These are phyloP conservation scores for Hydriomena furcata DNA, from an alignment of 2,888 invertebrate species.

Conservation along the genomic window DNA sequence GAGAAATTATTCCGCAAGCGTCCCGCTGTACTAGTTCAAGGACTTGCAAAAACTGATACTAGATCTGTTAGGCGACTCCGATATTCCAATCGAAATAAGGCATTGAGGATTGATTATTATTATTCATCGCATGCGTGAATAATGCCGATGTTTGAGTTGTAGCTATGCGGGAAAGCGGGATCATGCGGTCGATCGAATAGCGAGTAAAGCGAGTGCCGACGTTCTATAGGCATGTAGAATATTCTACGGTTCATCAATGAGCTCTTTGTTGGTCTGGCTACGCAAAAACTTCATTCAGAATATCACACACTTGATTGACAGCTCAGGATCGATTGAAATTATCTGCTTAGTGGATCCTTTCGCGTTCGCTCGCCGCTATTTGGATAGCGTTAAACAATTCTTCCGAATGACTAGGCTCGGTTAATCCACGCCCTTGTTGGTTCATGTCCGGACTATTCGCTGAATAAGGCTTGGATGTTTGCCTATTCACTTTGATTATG, in stretches of 20 bases:
- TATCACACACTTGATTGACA: constrained; percentile 71
- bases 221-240: constrained; percentile 38
- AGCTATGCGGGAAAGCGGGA: constrained; percentile 28
- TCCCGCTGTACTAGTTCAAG: constrained; percentile 68
- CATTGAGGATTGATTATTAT: constrained; percentile 10
- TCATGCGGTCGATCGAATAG: constrained; percentile 38
- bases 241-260: constrained; percentile 43
- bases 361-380: constrained; percentile 70
- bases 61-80: constrained; percentile 20
- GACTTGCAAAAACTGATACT: constrained; percentile 54
- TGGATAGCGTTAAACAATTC: constrained; percentile 81
- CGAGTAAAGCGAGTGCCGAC: constrained; percentile 28
- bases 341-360: constrained; percentile 79
- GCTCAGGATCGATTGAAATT: constrained; percentile 72
- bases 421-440: constrained; percentile 69
- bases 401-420: constrained; percentile 73
- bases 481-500: constrained; percentile 73
- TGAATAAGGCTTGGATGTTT: constrained; percentile 62
- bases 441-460: constrained; percentile 57
- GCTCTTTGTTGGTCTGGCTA: constrained; percentile 47
- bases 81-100: constrained; percentile 4
- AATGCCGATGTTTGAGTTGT: constrained; percentile 22
- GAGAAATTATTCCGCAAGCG: constrained; percentile 78
- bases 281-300: constrained; percentile 53
- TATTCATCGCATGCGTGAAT: constrained; percentile 22